phyloP scores from a whole-genome alignment of 1,140 invertebrate species.

The Brevipalpus yothersi region DNA sequence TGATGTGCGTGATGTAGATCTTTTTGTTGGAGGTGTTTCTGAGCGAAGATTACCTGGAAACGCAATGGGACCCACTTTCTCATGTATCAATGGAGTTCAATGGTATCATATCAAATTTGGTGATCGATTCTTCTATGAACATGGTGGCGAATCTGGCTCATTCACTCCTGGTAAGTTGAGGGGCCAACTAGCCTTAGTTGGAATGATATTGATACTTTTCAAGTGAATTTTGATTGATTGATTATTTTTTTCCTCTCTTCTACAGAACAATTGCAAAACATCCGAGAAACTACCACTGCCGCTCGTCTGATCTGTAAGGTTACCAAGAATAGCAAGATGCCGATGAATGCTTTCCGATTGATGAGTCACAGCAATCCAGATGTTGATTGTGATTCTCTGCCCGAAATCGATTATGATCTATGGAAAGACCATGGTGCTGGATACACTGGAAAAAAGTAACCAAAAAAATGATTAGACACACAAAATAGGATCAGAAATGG shows the following conservation, averaged over 20 bases:
- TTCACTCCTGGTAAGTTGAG: not conserved
- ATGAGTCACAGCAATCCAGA: not conserved
- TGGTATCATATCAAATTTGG: slow-evolving; percentile 53
- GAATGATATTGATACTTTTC: not conserved
- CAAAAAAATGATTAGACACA: too few species aligned
- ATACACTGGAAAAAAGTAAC: too few species aligned
- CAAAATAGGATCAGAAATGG: too few species aligned
- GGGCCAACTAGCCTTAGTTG: too few species aligned
- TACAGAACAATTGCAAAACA: not conserved
- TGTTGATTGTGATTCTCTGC: not conserved
- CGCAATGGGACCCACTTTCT: slow-evolving; percentile 77
- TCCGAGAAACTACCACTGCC: not conserved
- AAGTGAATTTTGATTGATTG: not conserved
- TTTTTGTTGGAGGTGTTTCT: slow-evolving; percentile 31
- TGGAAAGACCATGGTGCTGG: not conserved
- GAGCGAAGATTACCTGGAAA: slow-evolving; percentile 35
- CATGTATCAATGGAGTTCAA: slow-evolving; percentile 82
- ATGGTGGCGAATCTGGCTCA: slow-evolving; percentile 20
- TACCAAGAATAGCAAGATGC: not conserved
- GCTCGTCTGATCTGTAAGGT: not conserved
- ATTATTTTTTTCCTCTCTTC: not conserved
- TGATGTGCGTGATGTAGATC: slow-evolving; percentile 33
- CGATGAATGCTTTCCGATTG: not conserved
- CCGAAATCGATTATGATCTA: not conserved
- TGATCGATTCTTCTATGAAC: slow-evolving; percentile 25